Percentiles rank a stretch among this genome's conserved stretches.
These are phyloP conservation scores for Machaerirhynchus nigripectus DNA, from an alignment of 2,113 vertebrate species.

Conservation along the genomic window DNA sequence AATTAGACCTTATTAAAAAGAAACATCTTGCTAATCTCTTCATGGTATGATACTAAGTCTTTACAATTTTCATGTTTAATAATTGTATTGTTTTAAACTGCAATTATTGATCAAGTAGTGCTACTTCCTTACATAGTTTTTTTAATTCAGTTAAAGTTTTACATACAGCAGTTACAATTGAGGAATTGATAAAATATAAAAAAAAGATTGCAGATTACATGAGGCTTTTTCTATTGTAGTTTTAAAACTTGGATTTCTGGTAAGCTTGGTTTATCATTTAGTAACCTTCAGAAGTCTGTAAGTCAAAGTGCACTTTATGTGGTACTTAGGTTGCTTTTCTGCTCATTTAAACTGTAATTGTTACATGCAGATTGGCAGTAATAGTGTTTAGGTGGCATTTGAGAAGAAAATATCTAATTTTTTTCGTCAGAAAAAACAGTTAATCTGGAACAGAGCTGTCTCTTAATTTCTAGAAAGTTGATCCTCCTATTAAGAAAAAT, in stretches of 20 bases:
- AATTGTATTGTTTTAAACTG: not conserved
- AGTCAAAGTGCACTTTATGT: not conserved
- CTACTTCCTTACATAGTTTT: not conserved
- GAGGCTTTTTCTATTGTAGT: not conserved
- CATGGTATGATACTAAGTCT: slow-evolving; percentile 63
- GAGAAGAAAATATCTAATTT: not conserved
- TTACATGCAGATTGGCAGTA: not conserved
- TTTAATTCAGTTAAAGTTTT: not conserved
- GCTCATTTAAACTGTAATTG: not conserved
- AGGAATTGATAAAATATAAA: not conserved
- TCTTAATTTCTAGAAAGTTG: not conserved
- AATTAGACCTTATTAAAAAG: slow-evolving; percentile 82
- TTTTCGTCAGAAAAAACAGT: not conserved
- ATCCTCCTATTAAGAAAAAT: not conserved
- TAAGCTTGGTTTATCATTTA: not conserved
- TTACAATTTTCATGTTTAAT: not conserved
- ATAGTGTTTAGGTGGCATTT: not conserved
- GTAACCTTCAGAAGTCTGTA: not conserved
- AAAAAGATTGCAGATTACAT: not conserved
- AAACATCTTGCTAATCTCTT: slow-evolving; percentile 77
- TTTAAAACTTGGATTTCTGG: not conserved
- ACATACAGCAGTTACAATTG: not conserved
- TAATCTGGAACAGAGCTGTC: not conserved
- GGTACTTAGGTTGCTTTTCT: not conserved
- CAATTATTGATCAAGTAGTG: not conserved